phyloP scores from a whole-genome alignment of 2,113 vertebrate genomes.

The Lophius piscatorius region DNA sequence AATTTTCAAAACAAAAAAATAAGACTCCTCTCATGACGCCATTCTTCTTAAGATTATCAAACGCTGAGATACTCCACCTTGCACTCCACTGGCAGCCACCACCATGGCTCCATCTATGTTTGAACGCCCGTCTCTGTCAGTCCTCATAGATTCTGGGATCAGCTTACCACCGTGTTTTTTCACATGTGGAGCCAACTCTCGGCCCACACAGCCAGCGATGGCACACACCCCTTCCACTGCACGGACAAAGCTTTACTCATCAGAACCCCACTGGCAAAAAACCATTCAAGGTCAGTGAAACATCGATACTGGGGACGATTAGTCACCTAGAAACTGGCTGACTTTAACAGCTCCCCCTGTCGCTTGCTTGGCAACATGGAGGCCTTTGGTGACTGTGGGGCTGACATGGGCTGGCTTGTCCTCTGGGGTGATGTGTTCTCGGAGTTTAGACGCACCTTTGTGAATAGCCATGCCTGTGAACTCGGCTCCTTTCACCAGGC shows the following conservation, averaged over 20 bases:
- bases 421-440: slow-evolving; percentile 95
- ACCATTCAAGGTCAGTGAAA: slow-evolving; percentile 16
- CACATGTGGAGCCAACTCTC: slow-evolving; percentile 92
- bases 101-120: slow-evolving; percentile 94
- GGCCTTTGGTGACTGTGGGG: slow-evolving; percentile 88
- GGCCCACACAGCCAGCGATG: slow-evolving; percentile 88
- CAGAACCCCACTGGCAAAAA: slow-evolving; percentile 16
- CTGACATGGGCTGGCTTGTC: slow-evolving; percentile 91
- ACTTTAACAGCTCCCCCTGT: slow-evolving; percentile 96
- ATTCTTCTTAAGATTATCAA: background rate
- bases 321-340: slow-evolving; percentile 94
- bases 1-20: background rate
- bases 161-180: slow-evolving; percentile 96
- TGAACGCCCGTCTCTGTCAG: slow-evolving; percentile 92
- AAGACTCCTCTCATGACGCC: background rate
- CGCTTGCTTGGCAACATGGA: slow-evolving; percentile 94
- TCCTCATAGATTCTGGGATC: slow-evolving; percentile 95
- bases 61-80: slow-evolving; percentile 81
- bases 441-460: slow-evolving; percentile 92
- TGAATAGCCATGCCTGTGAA: slow-evolving; percentile 95
- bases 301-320: slow-evolving; percentile 3
- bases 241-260: slow-evolving; percentile 27
- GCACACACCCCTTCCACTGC: slow-evolving; percentile 93
- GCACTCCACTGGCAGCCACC: slow-evolving; percentile 94
- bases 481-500: slow-evolving; percentile 94